Conservation (phyloP, 2,888 invertebrate genomes). For the Eupsilia transversa region DNA sequence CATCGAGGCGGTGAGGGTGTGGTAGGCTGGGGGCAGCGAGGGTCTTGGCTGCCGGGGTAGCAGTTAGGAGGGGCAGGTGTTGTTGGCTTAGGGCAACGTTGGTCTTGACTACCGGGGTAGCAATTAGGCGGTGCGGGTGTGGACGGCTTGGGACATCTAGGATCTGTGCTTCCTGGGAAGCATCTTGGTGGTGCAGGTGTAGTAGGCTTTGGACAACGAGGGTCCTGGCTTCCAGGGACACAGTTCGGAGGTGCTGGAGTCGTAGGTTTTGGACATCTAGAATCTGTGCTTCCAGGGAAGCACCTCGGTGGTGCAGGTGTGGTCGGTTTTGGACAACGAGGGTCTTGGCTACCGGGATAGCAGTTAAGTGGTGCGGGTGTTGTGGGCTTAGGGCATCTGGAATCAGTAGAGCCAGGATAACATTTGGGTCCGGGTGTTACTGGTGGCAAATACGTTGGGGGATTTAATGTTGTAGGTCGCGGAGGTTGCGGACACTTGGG, state of each 20-base stretch:
- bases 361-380: constrained; percentile 69
- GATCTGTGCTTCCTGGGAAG: constrained; percentile 64
- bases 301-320: constrained; percentile 68
- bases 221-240: constrained; percentile 75
- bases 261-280: constrained; percentile 76
- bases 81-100: constrained; percentile 76
- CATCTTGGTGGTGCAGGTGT: constrained; percentile 63
- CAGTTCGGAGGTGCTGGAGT: constrained; percentile 67
- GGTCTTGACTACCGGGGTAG: constrained; percentile 75
- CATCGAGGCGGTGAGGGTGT: constrained; percentile 61
- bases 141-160: constrained; percentile 71
- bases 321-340: constrained; percentile 12
- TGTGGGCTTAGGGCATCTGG: constrained; percentile 58
- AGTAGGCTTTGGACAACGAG: no score
- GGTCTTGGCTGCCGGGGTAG: constrained; percentile 72
- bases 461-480: constrained; percentile 67
- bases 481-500: constrained; percentile 70
- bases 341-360: constrained; percentile 72
- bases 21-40: constrained; percentile 70
- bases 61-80: constrained; percentile 63
- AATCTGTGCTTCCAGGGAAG: constrained; percentile 76
- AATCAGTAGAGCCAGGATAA: constrained; percentile 66
- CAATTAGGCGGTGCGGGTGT: constrained; percentile 67
- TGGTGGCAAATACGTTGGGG: constrained; percentile 71
- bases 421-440: constrained; percentile 67